Percentiles rank a stretch among this genome's conserved stretches.
Evolutionary conservation across 2,113 vertebrate genomes (phyloP).

Genomic region (Sinosuthora webbiana): DNA sequence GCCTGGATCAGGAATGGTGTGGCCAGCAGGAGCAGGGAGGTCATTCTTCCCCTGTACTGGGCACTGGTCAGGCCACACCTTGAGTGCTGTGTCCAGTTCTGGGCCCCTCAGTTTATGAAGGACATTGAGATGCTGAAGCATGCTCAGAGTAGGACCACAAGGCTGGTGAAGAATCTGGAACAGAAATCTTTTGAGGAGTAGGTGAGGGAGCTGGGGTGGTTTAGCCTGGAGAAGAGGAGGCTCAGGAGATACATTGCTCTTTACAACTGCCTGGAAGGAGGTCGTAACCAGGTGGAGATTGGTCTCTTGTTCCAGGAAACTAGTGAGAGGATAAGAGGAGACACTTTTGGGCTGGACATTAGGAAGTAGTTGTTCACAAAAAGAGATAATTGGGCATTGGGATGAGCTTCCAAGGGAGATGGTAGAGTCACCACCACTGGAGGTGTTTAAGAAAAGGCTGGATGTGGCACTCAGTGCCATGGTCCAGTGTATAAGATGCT

Average conservation of each 20-base stretch:
- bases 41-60: too few species aligned
- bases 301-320: neutral
- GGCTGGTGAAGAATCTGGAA: neutral
- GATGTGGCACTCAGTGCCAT: neutral
- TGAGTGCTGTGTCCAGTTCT: neutral
- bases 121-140: fast-evolving
- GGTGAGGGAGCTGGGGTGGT: neutral
- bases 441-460: neutral
- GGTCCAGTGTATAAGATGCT: neutral
- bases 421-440: neutral
- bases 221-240: neutral
- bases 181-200: neutral
- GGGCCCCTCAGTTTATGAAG: neutral
- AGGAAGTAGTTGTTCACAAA: neutral
- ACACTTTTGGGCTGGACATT: neutral
- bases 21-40: neutral
- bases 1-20: neutral
- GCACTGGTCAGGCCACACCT: neutral
- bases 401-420: neutral
- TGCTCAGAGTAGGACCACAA: neutral
- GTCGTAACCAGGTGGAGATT: too few species aligned
- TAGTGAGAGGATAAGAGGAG: too few species aligned
- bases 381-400: neutral
- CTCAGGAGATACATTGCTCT: neutral
- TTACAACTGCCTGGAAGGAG: neutral